These are phyloP conservation scores for Chrysoperla carnea DNA, from an alignment of 1,140 invertebrate species.

Conservation along the genomic window DNA sequence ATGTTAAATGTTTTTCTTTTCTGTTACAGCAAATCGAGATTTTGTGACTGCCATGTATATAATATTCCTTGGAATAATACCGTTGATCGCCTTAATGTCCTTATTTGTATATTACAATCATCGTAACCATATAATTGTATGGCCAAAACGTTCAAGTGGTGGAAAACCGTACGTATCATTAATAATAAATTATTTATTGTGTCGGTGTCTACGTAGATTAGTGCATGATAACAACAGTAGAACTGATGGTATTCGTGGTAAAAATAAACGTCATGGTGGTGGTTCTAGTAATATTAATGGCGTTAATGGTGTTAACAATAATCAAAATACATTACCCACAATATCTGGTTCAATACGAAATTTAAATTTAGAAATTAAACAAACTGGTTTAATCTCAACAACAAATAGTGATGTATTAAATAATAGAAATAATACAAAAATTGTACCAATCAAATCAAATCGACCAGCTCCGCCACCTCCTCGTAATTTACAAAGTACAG, in stretches of 20 bases:
- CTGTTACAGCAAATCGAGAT: conserved; percentile 34
- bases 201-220: no score
- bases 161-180: conserved; percentile 46
- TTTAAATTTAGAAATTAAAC: conserved; percentile 39
- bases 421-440: conserved; percentile 17
- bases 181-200: background rate
- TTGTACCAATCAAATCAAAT: no score
- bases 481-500: no score
- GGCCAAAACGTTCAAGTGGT: conserved; percentile 39
- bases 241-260: conserved; percentile 4
- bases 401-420: conserved; percentile 44
- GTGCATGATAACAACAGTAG: background rate
- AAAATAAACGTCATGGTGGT: conserved; percentile 10
- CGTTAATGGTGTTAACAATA: conserved; percentile 5
- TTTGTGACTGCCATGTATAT: conserved; percentile 59
- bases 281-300: background rate
- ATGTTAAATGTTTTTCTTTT: background rate
- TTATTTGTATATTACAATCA: conserved; percentile 55
- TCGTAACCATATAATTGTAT: conserved; percentile 41
- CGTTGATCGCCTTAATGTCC: conserved; percentile 38
- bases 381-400: conserved; percentile 45
- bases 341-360: conserved; percentile 5
- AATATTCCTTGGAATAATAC: conserved; percentile 69
- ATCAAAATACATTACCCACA: conserved; percentile 9
- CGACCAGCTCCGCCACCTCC: no score